Conservation (phyloP, 2,888 invertebrate genomes). For the Tetanocera ferruginea region DNA sequence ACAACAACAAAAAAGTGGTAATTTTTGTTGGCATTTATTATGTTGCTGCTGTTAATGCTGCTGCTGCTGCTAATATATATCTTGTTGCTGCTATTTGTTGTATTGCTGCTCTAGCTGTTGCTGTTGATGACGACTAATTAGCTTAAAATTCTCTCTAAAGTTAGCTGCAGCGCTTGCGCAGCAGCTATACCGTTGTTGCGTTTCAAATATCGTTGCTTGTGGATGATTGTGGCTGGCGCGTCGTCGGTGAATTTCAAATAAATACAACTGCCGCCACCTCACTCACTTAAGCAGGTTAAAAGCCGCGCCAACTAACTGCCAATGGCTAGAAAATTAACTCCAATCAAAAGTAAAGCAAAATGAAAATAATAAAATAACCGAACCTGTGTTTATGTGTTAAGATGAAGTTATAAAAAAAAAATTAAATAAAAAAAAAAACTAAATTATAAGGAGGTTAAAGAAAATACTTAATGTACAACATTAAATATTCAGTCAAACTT, state of each 20-base stretch:
- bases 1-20: slow-evolving; percentile 6
- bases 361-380: background rate
- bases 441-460: background rate
- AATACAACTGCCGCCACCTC: background rate
- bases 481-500: background rate
- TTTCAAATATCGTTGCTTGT: background rate
- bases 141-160: slow-evolving; percentile 41
- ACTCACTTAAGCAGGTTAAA: background rate
- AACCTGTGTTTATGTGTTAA: background rate
- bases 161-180: slow-evolving; percentile 18
- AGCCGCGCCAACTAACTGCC: background rate
- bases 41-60: slow-evolving; percentile 26
- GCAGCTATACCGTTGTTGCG: background rate
- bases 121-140: slow-evolving; percentile 46
- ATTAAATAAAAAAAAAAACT: background rate
- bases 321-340: background rate
- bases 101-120: slow-evolving; percentile 2
- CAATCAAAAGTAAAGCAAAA: background rate
- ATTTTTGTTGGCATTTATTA: slow-evolving; percentile 3
- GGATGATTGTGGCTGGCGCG: background rate
- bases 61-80: slow-evolving; percentile 18
- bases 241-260: slow-evolving; percentile 16
- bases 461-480: background rate
- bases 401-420: background rate
- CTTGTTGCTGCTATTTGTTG: slow-evolving; percentile 42